Conservation (phyloP, 2,113 vertebrate species). For the Scopus umbretta region DNA sequence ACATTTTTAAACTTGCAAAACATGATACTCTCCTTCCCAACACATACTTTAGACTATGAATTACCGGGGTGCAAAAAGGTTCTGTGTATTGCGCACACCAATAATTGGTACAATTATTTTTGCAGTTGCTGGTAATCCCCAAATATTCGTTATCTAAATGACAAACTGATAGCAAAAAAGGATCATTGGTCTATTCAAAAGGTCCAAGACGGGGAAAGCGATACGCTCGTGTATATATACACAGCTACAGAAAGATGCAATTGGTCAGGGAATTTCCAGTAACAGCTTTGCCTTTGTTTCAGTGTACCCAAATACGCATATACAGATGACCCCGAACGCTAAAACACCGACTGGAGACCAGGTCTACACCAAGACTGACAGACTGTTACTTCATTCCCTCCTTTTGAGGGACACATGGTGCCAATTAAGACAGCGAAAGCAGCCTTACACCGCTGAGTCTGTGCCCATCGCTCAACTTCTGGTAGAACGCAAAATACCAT, state of each 20-base stretch:
- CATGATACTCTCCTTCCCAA: neutral
- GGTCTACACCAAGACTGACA: neutral
- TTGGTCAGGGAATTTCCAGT: neutral
- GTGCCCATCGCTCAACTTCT: neutral
- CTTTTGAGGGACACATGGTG: neutral
- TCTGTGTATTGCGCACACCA: neutral
- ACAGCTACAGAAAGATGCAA: neutral
- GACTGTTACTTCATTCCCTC: neutral
- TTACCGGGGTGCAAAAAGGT: neutral
- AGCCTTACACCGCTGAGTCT: neutral
- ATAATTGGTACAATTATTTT: neutral
- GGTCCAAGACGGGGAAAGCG: neutral
- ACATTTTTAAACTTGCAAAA: neutral
- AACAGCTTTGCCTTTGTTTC: neutral
- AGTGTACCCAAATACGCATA: fast-evolving
- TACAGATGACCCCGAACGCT: fast-evolving
- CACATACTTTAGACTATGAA: neutral
- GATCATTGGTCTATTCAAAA: neutral
- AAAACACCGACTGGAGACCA: neutral
- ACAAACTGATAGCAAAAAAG: neutral
- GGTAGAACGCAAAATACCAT: neutral
- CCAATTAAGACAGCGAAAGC: neutral
- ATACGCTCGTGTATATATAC: fast-evolving
- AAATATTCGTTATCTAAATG: neutral
- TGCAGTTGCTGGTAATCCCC: conserved; percentile 51